These are phyloP conservation scores for Petrocephalus zakoni DNA, from an alignment of 2,113 vertebrate genomes.

Conservation along the genomic window DNA sequence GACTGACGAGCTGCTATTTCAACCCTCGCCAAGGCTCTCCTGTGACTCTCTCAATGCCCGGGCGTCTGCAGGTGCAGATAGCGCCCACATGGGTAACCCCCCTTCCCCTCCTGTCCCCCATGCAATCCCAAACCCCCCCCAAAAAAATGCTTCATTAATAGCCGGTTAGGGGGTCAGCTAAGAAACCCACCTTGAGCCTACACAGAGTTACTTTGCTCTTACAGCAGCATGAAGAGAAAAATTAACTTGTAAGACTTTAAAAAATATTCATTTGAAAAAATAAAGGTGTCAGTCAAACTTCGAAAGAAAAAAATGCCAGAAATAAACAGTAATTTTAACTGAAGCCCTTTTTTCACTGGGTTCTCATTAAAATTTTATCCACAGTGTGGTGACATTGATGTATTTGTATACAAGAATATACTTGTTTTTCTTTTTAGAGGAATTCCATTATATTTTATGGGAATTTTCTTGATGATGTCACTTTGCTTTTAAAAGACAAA, in stretches of 20 bases:
- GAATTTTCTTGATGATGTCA: neutral
- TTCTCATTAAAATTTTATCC: neutral
- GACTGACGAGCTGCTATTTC: conserved; percentile 12
- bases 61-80: neutral
- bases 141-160: neutral
- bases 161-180: neutral
- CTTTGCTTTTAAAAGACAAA: neutral
- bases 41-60: neutral
- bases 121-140: neutral
- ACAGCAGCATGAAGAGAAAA: neutral
- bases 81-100: neutral
- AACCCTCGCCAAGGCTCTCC: neutral
- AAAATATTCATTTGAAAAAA: neutral
- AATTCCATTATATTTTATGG: neutral
- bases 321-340: neutral
- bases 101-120: neutral
- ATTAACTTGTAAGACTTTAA: no score
- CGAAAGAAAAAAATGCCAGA: neutral
- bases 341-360: neutral
- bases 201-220: neutral
- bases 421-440: neutral
- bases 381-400: neutral
- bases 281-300: neutral
- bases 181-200: neutral
- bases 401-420: neutral